phyloP scores from a whole-genome alignment of 2,113 vertebrate species.

The Caranx melampygus region DNA sequence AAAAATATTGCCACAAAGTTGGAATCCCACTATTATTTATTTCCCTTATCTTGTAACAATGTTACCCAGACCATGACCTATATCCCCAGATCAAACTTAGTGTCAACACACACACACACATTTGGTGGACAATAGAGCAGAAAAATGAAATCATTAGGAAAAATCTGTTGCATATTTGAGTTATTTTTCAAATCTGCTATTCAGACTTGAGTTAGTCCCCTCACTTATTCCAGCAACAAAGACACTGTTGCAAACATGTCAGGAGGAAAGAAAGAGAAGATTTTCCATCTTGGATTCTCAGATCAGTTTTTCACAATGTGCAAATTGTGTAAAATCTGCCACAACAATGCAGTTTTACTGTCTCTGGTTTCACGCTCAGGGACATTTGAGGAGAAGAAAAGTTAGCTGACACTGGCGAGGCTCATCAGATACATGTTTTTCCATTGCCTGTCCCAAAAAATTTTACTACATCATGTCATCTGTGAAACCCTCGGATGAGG shows the following conservation, averaged over 20 bases:
- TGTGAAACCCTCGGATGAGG: constrained; percentile 16
- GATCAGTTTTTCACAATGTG: neutral
- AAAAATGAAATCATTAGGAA: too few relatives aligned
- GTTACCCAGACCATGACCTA: too few relatives aligned
- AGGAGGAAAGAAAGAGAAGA: neutral
- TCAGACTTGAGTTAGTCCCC: neutral
- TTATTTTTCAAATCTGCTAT: neutral
- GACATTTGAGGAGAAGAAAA: neutral
- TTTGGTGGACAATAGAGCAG: too few relatives aligned
- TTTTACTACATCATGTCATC: constrained; percentile 15
- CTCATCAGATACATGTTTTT: constrained; percentile 15
- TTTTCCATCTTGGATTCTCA: constrained; percentile 17
- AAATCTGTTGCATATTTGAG: neutral
- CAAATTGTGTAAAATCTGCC: neutral
- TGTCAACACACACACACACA: too few relatives aligned
- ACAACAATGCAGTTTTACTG: neutral
- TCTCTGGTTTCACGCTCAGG: neutral
- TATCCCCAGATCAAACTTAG: neutral
- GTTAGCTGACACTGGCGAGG: neutral
- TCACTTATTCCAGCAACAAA: neutral
- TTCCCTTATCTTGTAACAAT: too few relatives aligned
- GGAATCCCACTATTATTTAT: too few relatives aligned
- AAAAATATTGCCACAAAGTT: neutral
- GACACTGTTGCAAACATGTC: neutral
- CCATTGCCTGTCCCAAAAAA: constrained; percentile 1